Base-by-base conservation (phyloP, 2,113 vertebrate species). In the Urocolius indicus region DNA sequence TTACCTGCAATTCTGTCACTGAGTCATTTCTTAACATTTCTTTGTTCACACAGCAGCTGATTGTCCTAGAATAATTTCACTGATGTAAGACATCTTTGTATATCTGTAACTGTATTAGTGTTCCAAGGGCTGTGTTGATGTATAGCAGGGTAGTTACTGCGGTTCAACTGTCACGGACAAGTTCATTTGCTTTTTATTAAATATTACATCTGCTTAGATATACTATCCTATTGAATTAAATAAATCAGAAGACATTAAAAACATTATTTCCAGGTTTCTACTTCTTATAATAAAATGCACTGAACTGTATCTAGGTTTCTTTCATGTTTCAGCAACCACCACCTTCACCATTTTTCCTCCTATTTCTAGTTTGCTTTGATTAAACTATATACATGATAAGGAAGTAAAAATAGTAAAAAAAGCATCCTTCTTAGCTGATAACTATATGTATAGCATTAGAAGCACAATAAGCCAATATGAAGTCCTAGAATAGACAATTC, bases 231-330 rank as follows among this genome's bases (percentile, higher is more conserved):
- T 5, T 38, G 12, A 75, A 34, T 45, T 65, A 48, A 4, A 73
- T 10, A 48, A 54, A 66, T n/a, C 11, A 83, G 36, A 68, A 58
- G 48, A 43, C 6, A 61, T 9, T 29, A 51, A 75, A 94, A 59
- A 16, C 29, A 79, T 23, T 48, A 52, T 34, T 93, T 80, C 46
- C 71, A 58, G 46, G 46, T 73, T 83, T 91, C 51, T 1, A 0
- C 30, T 95, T 85, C 82, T 90, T 76, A 46, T 11, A 82, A 61
- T 26, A 76, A 84, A 93, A 91, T 7, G 14, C 65, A 63, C 17
- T 67, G 26, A 90, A 80, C 46, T 51, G 16, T 45, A 20, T 58
- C 22, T 54, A 6, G 0, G 11, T 45, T 96, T 4, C 43, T 55
- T 63, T 89, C 55, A 66, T 6, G 75, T 51, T 86, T 81, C 57